Conservation (phyloP, 2,113 vertebrate species). For the Brachypteracias leptosomus region DNA sequence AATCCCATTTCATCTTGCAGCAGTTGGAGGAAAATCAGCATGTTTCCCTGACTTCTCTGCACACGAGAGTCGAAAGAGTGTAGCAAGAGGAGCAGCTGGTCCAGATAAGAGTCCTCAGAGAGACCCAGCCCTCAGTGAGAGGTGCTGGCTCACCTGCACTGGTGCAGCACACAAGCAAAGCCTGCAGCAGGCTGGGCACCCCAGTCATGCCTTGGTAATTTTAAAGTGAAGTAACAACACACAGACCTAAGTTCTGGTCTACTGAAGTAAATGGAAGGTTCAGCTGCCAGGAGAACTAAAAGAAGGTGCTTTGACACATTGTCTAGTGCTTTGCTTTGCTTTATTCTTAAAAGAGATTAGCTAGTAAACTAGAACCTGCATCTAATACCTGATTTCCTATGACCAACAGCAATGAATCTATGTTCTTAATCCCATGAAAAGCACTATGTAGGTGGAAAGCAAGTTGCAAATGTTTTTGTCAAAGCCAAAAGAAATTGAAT, state of each 20-base stretch:
- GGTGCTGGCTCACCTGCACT: neutral
- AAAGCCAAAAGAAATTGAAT: neutral
- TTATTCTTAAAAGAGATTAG: neutral
- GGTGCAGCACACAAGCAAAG: neutral
- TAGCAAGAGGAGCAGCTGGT: neutral
- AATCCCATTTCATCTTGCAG: neutral
- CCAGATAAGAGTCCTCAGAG: neutral
- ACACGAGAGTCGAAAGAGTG: rapidly evolving
- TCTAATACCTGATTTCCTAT: neutral
- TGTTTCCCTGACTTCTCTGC: neutral
- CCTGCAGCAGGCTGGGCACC: neutral
- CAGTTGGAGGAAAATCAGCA: neutral
- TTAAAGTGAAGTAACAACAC: neutral
- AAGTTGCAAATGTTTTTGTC: neutral
- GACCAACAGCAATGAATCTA: neutral
- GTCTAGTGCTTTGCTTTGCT: neutral
- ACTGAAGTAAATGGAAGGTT: neutral
- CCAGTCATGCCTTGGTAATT: neutral
- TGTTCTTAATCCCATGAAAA: neutral
- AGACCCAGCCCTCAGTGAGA: neutral
- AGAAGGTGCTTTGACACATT: neutral
- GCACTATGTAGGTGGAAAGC: neutral
- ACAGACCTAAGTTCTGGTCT: neutral
- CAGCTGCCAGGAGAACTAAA: neutral
- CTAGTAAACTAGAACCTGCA: neutral